phyloP scores from a whole-genome alignment of 2,797 vertebrate species.

The Clarias platycephalus region DNA sequence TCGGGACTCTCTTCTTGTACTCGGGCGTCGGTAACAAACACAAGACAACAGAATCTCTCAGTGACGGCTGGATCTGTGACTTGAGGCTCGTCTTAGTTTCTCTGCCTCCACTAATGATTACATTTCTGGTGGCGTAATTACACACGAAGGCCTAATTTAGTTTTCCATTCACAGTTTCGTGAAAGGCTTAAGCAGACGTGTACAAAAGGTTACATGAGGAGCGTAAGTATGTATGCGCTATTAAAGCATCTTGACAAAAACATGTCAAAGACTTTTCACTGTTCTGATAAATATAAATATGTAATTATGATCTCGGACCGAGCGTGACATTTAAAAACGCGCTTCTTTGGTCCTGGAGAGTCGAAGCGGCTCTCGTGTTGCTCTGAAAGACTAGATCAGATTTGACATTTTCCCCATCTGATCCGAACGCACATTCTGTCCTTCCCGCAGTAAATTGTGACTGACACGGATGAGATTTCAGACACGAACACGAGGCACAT shows the following conservation, averaged over 20 bases:
- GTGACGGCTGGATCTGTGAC: background rate
- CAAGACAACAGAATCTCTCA: background rate
- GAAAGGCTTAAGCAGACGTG: background rate
- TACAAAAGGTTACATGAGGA: background rate
- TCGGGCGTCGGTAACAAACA: background rate
- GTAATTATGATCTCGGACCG: background rate
- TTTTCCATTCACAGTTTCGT: slow-evolving; percentile 5
- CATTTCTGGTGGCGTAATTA: background rate
- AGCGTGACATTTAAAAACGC: background rate
- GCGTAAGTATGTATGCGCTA: too few species aligned
- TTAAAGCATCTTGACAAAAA: background rate
- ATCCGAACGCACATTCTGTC: background rate
- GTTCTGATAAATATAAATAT: background rate
- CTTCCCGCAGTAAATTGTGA: background rate
- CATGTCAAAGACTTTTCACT: background rate
- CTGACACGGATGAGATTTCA: background rate
- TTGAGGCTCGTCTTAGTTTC: background rate
- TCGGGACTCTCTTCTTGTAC: background rate
- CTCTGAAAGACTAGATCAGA: background rate
- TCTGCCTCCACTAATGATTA: background rate
- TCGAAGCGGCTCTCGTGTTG: too few species aligned
- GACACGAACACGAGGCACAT: background rate
- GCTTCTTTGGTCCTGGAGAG: background rate
- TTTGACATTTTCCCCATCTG: background rate
- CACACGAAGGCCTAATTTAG: background rate